These are phyloP conservation scores for Cyprinus carpio DNA, from an alignment of 2,113 vertebrate genomes.

Conservation along the genomic window DNA sequence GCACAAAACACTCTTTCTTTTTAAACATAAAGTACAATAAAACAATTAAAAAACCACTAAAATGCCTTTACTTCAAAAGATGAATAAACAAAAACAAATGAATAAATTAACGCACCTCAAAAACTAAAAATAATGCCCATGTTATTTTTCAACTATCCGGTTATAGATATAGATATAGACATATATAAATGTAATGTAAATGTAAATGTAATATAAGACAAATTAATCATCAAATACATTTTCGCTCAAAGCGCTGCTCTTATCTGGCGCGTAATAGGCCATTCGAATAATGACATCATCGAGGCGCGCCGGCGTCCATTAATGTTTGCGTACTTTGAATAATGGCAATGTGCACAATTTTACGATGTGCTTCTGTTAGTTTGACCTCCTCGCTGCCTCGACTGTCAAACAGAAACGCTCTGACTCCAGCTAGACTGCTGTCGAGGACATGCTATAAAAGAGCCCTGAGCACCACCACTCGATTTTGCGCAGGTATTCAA, in stretches of 20 bases:
- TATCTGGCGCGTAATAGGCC: not conserved
- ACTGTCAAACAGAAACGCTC: conserved; percentile 51
- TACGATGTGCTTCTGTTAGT: conserved; percentile 68
- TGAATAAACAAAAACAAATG: too few species aligned
- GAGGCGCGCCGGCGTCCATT: conserved; percentile 36
- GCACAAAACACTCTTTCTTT: too few species aligned
- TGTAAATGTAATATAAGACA: too few species aligned
- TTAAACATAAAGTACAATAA: too few species aligned
- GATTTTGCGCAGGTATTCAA: conserved; percentile 69
- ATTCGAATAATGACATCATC: conserved; percentile 29
- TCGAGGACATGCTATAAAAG: conserved; percentile 57
- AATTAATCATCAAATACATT: not conserved
- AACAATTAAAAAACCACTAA: too few species aligned
- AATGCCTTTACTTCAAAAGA: too few species aligned
- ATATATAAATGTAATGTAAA: too few species aligned
- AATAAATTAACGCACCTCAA: too few species aligned
- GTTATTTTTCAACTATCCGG: not conserved
- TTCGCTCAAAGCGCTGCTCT: not conserved
- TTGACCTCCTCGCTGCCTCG: conserved; percentile 64
- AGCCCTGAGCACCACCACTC: conserved; percentile 63
- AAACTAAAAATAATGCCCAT: not conserved
- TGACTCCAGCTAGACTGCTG: conserved; percentile 49
- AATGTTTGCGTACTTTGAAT: conserved; percentile 51
- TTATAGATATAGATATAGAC: not conserved
- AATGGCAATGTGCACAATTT: conserved; percentile 69